Percentiles rank a stretch among this genome's conserved stretches.
Evolutionary conservation across 2,113 vertebrate genomes (phyloP).

Genomic region (Cottus gobio): DNA sequence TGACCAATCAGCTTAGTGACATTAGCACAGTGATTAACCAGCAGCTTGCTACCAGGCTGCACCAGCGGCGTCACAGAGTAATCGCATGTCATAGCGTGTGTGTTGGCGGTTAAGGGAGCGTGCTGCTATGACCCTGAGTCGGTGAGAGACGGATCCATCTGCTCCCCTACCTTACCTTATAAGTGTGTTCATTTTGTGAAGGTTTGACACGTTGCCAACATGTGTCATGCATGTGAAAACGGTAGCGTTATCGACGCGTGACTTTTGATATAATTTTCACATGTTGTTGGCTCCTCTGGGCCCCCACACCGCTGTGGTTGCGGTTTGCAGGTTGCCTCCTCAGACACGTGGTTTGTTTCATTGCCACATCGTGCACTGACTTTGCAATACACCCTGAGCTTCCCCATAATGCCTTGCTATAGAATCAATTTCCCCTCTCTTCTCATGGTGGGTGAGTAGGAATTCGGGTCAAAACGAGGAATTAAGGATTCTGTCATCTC

Average conservation of each 20-base stretch:
- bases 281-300: neutral
- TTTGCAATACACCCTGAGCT: neutral
- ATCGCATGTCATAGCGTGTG: neutral
- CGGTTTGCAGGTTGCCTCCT: neutral
- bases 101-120: slow-evolving; percentile 22
- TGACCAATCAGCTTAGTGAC: slow-evolving; percentile 75
- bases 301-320: neutral
- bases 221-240: neutral
- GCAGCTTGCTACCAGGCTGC: slow-evolving; percentile 39
- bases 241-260: neutral
- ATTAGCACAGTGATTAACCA: slow-evolving; percentile 74
- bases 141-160: slow-evolving; percentile 61
- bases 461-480: slow-evolving; percentile 49
- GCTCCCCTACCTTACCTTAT: slow-evolving; percentile 12
- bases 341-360: neutral
- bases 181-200: neutral
- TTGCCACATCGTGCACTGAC: neutral
- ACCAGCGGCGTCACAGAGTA: slow-evolving; percentile 50
- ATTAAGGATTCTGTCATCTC: slow-evolving; percentile 57
- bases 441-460: slow-evolving; percentile 20
- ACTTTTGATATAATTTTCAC: neutral
- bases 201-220: neutral
- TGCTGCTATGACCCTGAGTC: slow-evolving; percentile 55
- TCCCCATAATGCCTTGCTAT: neutral
- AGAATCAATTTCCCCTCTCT: neutral